Percentiles rank a stretch among this genome's conserved stretches.
Evolutionary conservation across 1,140 invertebrate species (phyloP).

Genomic region (Arctopsyche grandis): DNA sequence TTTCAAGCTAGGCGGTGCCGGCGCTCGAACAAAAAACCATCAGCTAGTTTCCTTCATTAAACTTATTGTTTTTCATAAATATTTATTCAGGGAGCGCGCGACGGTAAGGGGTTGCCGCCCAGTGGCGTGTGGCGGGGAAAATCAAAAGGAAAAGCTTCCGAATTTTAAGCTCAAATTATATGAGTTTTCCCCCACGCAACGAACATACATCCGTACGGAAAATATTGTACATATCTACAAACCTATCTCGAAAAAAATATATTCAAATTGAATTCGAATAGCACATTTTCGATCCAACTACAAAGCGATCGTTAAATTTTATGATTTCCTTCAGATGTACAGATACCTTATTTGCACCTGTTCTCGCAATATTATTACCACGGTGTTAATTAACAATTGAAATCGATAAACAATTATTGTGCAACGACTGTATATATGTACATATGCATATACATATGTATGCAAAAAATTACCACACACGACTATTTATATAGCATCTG

Average conservation of each 20-base stretch:
- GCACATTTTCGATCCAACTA: no score
- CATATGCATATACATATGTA: no score
- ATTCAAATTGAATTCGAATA: no score
- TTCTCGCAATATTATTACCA: not conserved
- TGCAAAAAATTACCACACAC: no score
- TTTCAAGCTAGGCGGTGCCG: conserved; percentile 18
- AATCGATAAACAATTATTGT: no score
- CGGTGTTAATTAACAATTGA: not conserved
- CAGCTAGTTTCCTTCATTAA: conserved; percentile 44
- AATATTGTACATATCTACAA: no score
- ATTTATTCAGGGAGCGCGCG: conserved; percentile 38
- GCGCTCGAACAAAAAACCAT: conserved; percentile 30
- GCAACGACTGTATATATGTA: no score
- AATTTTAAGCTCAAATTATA: conserved; percentile 14
- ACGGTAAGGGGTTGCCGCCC: conserved; percentile 12
- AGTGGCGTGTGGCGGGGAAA: conserved; percentile 11
- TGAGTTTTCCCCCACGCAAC: not conserved
- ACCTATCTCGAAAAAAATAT: no score
- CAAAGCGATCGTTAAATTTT: conserved; percentile 6
- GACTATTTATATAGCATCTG: no score
- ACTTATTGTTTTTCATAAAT: conserved; percentile 47
- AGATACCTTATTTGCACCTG: not conserved
- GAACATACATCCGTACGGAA: no score
- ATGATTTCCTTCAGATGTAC: conserved; percentile 14
- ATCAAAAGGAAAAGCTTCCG: conserved; percentile 41